phyloP scores from a whole-genome alignment of 2,888 invertebrate species.

The Pocota personata region DNA sequence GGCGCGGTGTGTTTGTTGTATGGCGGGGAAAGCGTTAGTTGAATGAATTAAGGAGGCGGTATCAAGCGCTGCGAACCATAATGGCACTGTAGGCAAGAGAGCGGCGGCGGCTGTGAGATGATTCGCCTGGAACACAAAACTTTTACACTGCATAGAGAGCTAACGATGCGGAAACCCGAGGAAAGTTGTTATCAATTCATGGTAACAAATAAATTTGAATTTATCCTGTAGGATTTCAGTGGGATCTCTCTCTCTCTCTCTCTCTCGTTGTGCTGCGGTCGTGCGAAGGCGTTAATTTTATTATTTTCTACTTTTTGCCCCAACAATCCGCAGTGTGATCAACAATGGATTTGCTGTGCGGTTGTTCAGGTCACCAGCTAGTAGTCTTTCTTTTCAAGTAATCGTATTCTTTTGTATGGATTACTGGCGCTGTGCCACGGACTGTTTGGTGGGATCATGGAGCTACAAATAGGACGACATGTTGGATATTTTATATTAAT shows the following conservation, averaged over 20 bases:
- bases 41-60: slow-evolving; percentile 24
- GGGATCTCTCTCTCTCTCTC: too few species aligned
- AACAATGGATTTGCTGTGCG: neutral
- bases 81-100: slow-evolving; percentile 3
- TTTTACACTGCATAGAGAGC: slow-evolving; percentile 80
- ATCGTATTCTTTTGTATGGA: neutral
- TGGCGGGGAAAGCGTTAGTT: slow-evolving; percentile 56
- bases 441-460: neutral
- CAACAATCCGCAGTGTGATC: neutral
- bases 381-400: neutral
- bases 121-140: slow-evolving; percentile 79
- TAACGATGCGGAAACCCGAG: slow-evolving; percentile 82
- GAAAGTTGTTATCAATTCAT: slow-evolving; percentile 82
- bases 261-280: neutral
- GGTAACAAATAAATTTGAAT: slow-evolving; percentile 82
- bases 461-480: too few species aligned
- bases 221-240: slow-evolving; percentile 75
- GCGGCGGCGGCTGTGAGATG: slow-evolving; percentile 33
- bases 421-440: neutral
- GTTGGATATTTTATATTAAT: too few species aligned
- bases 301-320: slow-evolving; percentile 25
- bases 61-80: slow-evolving; percentile 19
- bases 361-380: neutral
- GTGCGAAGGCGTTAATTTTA: slow-evolving; percentile 47
- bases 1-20: neutral